Percentiles rank a stretch among this genome's conserved stretches.
phyloP scores from a whole-genome alignment of 1,140 invertebrate genomes.

The Drosophila ercepeae region DNA sequence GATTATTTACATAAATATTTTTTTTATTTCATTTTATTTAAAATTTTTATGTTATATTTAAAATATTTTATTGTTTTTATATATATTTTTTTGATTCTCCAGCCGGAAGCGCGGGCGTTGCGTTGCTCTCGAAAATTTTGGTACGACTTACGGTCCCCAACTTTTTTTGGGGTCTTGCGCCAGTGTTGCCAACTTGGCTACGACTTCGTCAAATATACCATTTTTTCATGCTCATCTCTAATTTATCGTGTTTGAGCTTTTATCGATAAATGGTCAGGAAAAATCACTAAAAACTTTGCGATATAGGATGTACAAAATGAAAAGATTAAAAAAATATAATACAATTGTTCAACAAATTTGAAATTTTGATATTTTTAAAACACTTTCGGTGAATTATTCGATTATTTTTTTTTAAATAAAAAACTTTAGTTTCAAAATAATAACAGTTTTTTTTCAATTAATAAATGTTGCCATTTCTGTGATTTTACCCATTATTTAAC shows the following conservation, averaged over 20 bases:
- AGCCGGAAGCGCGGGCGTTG: not conserved
- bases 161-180: not conserved
- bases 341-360: too few species aligned
- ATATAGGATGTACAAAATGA: too few species aligned
- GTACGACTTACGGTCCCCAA: not conserved
- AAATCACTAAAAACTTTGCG: too few species aligned
- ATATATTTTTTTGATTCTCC: not conserved
- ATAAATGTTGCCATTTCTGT: too few species aligned
- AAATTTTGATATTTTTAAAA: too few species aligned
- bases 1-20: not conserved
- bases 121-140: not conserved
- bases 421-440: too few species aligned
- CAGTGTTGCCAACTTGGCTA: not conserved
- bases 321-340: too few species aligned
- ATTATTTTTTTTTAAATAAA: too few species aligned
- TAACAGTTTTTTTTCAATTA: too few species aligned
- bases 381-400: too few species aligned
- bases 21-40: not conserved
- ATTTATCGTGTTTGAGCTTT: not conserved
- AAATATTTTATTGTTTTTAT: not conserved
- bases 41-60: not conserved
- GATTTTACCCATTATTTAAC: too few species aligned
- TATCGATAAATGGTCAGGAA: too few species aligned
- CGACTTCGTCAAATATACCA: constrained; percentile 12
- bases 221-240: not conserved